A percentile compares a stretch with the other conserved stretches of the same genome.
Evolutionary conservation across 2,888 invertebrate species (phyloP).

Genomic region (Hydrotaea diabolus): DNA sequence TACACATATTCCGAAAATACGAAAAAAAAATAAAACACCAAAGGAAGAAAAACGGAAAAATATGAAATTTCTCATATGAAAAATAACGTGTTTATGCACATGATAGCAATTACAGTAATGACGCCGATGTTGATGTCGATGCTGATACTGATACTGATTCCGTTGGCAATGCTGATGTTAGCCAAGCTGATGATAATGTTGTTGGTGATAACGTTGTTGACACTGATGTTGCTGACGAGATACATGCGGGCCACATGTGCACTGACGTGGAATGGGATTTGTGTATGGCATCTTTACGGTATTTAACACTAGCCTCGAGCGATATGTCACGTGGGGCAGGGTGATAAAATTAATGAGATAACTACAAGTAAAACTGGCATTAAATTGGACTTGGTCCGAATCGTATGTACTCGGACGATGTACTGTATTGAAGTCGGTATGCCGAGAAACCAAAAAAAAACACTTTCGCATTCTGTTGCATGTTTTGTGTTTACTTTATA

Average conservation of each 20-base stretch:
- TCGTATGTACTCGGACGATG: too few relatives aligned
- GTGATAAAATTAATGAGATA: too few relatives aligned
- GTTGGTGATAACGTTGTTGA: neutral
- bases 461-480: too few relatives aligned
- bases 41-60: neutral
- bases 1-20: neutral
- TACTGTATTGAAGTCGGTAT: too few relatives aligned
- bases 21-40: neutral
- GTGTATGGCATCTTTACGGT: too few relatives aligned
- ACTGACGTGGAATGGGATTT: too few relatives aligned
- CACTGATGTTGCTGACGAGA: neutral
- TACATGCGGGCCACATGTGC: neutral
- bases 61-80: slow-evolving; percentile 9
- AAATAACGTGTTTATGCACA: slow-evolving; percentile 47
- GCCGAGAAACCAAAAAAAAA: too few relatives aligned
- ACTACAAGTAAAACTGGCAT: too few relatives aligned
- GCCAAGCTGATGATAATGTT: neutral
- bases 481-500: too few relatives aligned
- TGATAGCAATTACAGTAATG: slow-evolving; percentile 63
- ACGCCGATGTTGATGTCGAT: slow-evolving; percentile 33
- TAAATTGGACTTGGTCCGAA: too few relatives aligned
- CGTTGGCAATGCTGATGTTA: neutral
- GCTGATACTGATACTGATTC: neutral
- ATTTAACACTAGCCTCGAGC: too few relatives aligned
- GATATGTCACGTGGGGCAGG: too few relatives aligned